phyloP scores from a whole-genome alignment of 2,113 vertebrate species.

The Anarhynchus alexandrinus region DNA sequence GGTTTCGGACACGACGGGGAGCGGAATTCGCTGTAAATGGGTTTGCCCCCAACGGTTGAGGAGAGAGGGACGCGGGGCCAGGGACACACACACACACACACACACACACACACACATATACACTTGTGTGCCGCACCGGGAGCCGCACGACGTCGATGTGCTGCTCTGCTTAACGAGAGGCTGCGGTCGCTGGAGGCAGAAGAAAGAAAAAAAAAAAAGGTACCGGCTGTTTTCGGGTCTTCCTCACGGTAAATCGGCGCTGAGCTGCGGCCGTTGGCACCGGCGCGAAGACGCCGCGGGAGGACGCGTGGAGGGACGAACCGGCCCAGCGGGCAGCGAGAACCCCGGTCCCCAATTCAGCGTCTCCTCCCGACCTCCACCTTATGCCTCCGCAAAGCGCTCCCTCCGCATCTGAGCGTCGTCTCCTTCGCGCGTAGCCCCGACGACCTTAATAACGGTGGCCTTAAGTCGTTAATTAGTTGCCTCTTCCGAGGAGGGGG shows the following conservation, averaged over 20 bases:
- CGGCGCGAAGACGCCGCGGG: not conserved
- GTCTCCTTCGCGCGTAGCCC: accelerated
- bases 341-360: accelerated
- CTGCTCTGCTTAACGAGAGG: not conserved
- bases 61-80: not conserved
- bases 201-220: not conserved
- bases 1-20: accelerated
- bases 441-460: not conserved
- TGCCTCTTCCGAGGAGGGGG: not conserved
- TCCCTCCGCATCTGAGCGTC: not conserved
- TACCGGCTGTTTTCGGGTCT: not conserved
- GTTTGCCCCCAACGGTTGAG: not conserved
- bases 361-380: not conserved
- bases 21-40: accelerated
- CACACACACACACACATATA: accelerated
- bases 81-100: accelerated
- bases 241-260: not conserved
- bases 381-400: not conserved
- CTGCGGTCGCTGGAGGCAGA: not conserved
- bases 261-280: not conserved
- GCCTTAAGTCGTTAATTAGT: not conserved
- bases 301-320: not conserved
- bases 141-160: not conserved
- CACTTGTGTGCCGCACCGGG: not conserved
- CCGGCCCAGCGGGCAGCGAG: not conserved